These are phyloP conservation scores for Araneus ventricosus DNA, from an alignment of 1,140 invertebrate genomes.

Conservation along the genomic window DNA sequence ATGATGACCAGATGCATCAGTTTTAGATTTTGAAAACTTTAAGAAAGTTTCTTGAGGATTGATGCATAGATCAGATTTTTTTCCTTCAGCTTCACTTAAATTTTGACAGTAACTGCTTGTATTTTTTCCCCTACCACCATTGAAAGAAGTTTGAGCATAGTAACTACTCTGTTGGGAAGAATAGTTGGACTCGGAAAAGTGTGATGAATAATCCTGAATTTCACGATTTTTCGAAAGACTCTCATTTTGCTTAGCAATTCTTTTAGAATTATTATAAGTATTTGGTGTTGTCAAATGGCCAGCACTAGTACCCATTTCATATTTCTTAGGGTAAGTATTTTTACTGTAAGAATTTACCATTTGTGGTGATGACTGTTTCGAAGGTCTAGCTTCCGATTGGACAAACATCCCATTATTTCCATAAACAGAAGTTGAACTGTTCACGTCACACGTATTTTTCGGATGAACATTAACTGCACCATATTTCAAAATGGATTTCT, in stretches of 20 bases:
- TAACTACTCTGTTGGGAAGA: not conserved
- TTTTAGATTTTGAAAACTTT: not conserved
- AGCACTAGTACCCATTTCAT: no score
- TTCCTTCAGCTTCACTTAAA: no score
- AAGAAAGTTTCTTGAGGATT: not conserved
- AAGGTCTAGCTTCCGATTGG: no score
- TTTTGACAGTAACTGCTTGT: not conserved
- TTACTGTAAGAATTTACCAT: no score
- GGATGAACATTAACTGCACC: not conserved
- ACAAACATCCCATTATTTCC: no score
- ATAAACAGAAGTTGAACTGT: not conserved
- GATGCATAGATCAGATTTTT: not conserved
- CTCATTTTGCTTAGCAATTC: not conserved
- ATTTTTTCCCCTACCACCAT: not conserved
- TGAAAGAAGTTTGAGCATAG: not conserved
- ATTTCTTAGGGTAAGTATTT: no score
- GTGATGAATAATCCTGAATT: not conserved
- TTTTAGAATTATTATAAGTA: not conserved
- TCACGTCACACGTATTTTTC: not conserved
- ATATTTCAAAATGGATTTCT: not conserved
- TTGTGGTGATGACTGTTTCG: no score
- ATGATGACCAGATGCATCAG: not conserved
- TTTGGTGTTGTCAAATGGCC: no score
- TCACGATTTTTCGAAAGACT: not conserved
- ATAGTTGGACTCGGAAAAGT: not conserved